Conservation (phyloP, 1,140 invertebrate genomes). For the Lasioglossum albipes region DNA sequence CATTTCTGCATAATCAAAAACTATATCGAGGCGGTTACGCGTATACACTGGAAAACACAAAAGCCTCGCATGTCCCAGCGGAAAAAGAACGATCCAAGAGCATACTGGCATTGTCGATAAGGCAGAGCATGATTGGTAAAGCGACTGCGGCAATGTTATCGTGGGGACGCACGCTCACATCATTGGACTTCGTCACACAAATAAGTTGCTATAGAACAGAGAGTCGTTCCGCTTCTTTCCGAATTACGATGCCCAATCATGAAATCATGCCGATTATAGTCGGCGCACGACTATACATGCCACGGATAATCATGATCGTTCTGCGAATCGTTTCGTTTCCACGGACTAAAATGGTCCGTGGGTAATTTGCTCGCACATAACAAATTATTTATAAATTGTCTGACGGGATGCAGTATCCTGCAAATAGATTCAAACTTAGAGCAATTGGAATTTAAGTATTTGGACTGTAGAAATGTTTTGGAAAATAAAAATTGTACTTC, state of each 20-base stretch:
- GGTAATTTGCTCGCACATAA: no score
- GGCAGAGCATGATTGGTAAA: slow-evolving; percentile 15
- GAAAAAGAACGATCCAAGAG: not conserved
- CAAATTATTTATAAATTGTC: no score
- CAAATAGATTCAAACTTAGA: no score
- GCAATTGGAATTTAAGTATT: no score
- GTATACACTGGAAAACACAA: not conserved
- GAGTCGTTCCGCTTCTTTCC: not conserved
- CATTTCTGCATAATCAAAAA: slow-evolving; percentile 36
- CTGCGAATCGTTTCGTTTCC: no score
- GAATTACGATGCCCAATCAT: no score
- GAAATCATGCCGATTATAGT: not conserved
- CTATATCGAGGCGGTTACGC: not conserved
- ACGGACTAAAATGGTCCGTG: no score
- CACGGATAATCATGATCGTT: not conserved
- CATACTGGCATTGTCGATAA: slow-evolving; percentile 41
- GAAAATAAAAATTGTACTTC: no score
- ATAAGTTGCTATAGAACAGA: not conserved
- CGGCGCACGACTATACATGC: not conserved
- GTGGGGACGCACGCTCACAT: not conserved
- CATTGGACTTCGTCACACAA: not conserved
- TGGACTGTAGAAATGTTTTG: no score
- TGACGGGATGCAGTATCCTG: no score
- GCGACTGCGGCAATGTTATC: slow-evolving; percentile 9
- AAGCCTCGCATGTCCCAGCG: not conserved